Percentiles rank a stretch among this genome's conserved stretches.
Conservation (phyloP, 2,113 vertebrate genomes). For the Aviceda subcristata region DNA sequence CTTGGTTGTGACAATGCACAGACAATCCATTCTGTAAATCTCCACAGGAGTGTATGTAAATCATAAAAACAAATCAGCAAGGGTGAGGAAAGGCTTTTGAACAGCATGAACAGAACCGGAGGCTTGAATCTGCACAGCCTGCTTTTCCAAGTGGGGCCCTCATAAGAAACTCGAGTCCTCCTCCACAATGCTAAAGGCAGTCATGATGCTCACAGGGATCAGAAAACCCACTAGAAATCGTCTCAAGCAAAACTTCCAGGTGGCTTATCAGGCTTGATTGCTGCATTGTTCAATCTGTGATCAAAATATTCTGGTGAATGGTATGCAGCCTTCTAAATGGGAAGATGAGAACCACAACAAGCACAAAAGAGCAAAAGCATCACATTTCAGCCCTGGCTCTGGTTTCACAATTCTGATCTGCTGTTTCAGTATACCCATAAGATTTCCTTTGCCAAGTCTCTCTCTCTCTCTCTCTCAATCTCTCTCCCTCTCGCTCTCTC, state of each 20-base stretch:
- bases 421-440: constrained; percentile 71
- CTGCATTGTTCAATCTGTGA: constrained; percentile 72
- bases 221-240: constrained; percentile 76
- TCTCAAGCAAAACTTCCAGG: constrained; percentile 77
- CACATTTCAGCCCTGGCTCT: constrained; percentile 77
- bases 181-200: constrained; percentile 81
- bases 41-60: constrained; percentile 80
- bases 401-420: constrained; percentile 76
- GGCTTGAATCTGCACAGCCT: constrained; percentile 76
- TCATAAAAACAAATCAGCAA: constrained; percentile 79
- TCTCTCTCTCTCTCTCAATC: constrained; percentile 36
- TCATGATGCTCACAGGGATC: constrained; percentile 79
- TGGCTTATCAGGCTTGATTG: constrained; percentile 68
- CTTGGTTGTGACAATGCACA: constrained; percentile 98
- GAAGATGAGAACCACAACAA: constrained; percentile 69
- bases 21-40: constrained; percentile 90
- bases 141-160: constrained; percentile 77
- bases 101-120: constrained; percentile 68
- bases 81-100: constrained; percentile 72
- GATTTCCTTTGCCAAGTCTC: constrained; percentile 71
- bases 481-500: constrained; percentile 52
- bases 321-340: constrained; percentile 49
- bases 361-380: constrained; percentile 72
- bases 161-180: constrained; percentile 78
- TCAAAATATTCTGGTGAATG: constrained; percentile 68